These are phyloP conservation scores for Cydia amplana DNA, from an alignment of 1,140 invertebrate genomes.

Conservation along the genomic window DNA sequence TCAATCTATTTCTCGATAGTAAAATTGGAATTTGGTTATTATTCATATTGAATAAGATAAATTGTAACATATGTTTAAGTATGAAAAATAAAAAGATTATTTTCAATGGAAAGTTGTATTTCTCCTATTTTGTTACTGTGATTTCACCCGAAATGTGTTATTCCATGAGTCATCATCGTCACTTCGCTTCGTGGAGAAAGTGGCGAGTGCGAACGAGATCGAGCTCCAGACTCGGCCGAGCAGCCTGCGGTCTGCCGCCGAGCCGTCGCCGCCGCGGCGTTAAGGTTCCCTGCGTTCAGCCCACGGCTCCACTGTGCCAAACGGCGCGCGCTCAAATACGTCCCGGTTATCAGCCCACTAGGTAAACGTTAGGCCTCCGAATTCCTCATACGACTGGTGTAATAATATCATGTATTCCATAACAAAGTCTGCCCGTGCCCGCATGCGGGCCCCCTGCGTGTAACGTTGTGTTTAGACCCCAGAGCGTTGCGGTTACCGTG, in stretches of 20 bases:
- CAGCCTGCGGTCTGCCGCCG: conserved; percentile 35
- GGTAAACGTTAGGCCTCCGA: conserved; percentile 70
- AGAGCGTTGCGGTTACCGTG: conserved; percentile 39
- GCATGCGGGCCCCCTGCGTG: conserved; percentile 48
- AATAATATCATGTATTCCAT: neutral
- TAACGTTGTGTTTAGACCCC: conserved; percentile 62
- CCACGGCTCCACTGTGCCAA: conserved; percentile 41
- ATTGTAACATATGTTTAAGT: conserved; percentile 79
- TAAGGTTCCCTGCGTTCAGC: conserved; percentile 40
- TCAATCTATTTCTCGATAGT: conserved; percentile 61
- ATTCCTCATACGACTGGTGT: conserved; percentile 46
- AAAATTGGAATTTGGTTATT: conserved; percentile 70
- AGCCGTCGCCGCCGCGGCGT: conserved; percentile 35
- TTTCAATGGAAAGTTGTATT: conserved; percentile 52
- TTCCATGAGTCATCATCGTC: conserved; percentile 75
- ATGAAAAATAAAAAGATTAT: conserved; percentile 69
- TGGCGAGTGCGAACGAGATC: conserved; percentile 48
- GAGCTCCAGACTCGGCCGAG: conserved; percentile 43
- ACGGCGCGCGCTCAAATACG: conserved; percentile 46
- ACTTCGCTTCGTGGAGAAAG: conserved; percentile 54
- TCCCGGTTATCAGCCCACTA: conserved; percentile 75
- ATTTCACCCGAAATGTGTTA: conserved; percentile 76
- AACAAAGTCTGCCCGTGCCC: conserved; percentile 38
- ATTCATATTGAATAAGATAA: conserved; percentile 77
- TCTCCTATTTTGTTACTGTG: conserved; percentile 61